These are phyloP conservation scores for Sorex fumeus DNA, from an alignment of 2,113 vertebrate genomes.

Conservation along the genomic window DNA sequence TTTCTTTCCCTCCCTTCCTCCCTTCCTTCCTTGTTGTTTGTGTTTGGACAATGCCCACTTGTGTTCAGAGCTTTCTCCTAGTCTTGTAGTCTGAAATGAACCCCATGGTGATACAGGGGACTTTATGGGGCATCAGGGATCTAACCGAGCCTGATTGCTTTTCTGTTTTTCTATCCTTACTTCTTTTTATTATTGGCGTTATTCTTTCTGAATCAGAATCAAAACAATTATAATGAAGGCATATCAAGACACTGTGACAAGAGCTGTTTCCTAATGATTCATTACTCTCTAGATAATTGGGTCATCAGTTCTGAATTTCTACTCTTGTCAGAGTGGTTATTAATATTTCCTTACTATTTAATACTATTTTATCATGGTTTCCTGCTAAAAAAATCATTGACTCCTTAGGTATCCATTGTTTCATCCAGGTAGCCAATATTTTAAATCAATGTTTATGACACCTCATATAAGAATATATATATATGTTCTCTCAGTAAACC, in stretches of 20 bases:
- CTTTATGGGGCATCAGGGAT: too few species aligned
- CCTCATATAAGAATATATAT: background rate
- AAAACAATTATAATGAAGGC: background rate
- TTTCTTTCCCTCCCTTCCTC: too few species aligned
- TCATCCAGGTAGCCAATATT: background rate
- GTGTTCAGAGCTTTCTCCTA: too few species aligned
- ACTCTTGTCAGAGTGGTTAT: background rate
- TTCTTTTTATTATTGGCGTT: background rate
- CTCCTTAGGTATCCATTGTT: background rate
- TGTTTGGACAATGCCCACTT: too few species aligned
- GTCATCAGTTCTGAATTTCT: background rate
- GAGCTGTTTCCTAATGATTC: background rate
- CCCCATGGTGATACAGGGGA: too few species aligned
- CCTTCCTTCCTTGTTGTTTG: too few species aligned
- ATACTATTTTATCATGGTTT: background rate
- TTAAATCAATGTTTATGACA: background rate
- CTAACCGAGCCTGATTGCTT: too few species aligned
- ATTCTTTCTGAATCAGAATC: background rate
- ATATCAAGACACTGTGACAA: background rate
- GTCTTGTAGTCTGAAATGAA: too few species aligned
- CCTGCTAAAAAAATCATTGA: background rate
- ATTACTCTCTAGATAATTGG: background rate
- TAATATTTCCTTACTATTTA: background rate
- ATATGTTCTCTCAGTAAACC: background rate
- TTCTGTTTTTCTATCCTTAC: background rate